Conservation (phyloP, 1,140 invertebrate genomes). For the Drosophila elegans region DNA sequence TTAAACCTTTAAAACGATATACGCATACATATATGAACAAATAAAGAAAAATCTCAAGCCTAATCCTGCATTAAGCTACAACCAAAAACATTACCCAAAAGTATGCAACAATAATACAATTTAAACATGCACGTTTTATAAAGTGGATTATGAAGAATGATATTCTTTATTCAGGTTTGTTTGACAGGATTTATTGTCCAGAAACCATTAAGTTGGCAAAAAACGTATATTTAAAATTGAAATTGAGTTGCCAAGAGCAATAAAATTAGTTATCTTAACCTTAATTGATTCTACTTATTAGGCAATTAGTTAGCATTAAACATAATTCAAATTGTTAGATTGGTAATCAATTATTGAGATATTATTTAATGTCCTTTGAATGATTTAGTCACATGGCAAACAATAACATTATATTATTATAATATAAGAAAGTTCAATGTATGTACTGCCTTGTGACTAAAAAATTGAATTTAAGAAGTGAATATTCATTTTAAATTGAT, state of each 20-base stretch:
- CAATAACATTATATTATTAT: no score
- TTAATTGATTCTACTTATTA: no score
- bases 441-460: no score
- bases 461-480: no score
- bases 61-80: constrained; percentile 39
- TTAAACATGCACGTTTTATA: constrained; percentile 22
- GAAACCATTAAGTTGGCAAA: neutral
- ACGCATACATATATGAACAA: constrained; percentile 24
- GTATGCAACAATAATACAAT: constrained; percentile 25
- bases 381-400: no score
- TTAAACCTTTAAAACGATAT: constrained; percentile 44
- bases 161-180: neutral
- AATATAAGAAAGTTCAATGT: no score
- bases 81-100: constrained; percentile 38
- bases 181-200: neutral
- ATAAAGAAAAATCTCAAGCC: constrained; percentile 31
- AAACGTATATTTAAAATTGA: neutral
- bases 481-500: no score
- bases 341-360: no score
- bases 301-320: no score
- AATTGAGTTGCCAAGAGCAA: neutral
- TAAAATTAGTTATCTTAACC: no score
- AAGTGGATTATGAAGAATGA: constrained; percentile 30
- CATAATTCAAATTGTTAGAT: no score
- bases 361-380: no score